Base-by-base conservation (phyloP, 1,140 invertebrate species). In the Myzus persicae region DNA sequence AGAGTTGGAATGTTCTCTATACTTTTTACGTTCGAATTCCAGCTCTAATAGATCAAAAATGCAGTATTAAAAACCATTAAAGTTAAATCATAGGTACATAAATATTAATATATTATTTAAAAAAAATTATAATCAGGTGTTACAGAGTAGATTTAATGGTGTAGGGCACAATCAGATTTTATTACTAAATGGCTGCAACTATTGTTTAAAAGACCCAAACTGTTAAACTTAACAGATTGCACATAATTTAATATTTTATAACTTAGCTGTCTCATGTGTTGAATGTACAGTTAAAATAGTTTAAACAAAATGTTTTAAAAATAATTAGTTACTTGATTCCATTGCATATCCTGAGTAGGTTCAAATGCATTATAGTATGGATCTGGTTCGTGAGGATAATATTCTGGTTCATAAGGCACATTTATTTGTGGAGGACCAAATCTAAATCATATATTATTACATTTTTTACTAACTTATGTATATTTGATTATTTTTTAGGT, bases 291-390 rank as follows among this genome's bases (percentile, higher is more conserved):
- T 31, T 67, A 91, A 67, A 91, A 87, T n/a, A 11, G 14, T 20
- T 42, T 26, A 26, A 88, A 88, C 22, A 51, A 48, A 88, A 54
- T 38, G 5, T 38, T 38, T 51, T 51, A 42, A 67, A 90, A 67
- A 91, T 91, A n/a, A 48, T 48, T 46, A 91, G 6, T 81, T 93
- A 93, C 91, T 93, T 93, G 91, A 85, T 93, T 93, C 97, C 97
- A 97, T 94, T 97, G 97, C 40, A 96, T 96, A 94, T 97, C 97
- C 94, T 97, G 97, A 0, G 97, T 97, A 3, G 97, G 97, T 94
- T 97, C 97, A 94, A 97, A 97, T 48, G 96, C 96, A 89, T 97
- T 96, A 95, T 97, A 97, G 94, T 97, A 97, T 0, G 96, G 96
- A 95, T 97, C 97, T 2, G 94, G 93, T 84, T 95, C 91, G 3